Base-by-base conservation (phyloP, 2,888 invertebrate genomes). In the Yponomeuta sedellus region DNA sequence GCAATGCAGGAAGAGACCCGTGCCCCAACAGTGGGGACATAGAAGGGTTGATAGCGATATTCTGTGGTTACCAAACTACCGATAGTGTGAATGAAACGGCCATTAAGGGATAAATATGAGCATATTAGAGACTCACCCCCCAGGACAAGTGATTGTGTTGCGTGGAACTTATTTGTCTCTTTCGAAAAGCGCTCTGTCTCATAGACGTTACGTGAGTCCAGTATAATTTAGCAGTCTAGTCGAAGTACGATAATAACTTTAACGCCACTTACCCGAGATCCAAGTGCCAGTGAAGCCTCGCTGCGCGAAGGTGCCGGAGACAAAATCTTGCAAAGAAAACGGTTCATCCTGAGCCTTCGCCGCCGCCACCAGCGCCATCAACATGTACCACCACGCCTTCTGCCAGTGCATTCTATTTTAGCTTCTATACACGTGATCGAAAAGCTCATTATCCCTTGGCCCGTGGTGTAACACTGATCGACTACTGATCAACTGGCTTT, bases 251-350 rank as follows among this genome's bases (percentile, higher is more conserved):
- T 12, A 5, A 16, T 3, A 16, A 52, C 3, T 8, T 16, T 16
- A 52, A 16, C 16, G 44, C 16, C 8, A 57, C n/a, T 75, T 80
- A 94, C 94, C 94, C 74, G 94, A 92, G 70, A 94, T 92, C 94
- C 94, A 94, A 64, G 91, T 92, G 69, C 94, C 94, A 72, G 88
- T 92, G 78, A 93, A 94, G 1, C 88, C 85, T 64, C 85, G 80
- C 70, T 89, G 91, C 0, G 73, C 8, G 70, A 88, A 91, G 64
- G 79, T 77, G 56, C 86, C 84, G 4, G 75, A 71, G 16, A 90
- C 78, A 66, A 89, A 82, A 65, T 92, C 91, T 62, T 86, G 75
- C n/a, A 91, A 73, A 0, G 86, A 85, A 69, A 90, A 82, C 19
- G 88, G 86, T n/a, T 79, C 76, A 28, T 62, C 64, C 64, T 85